Percentiles rank a stretch among this genome's conserved stretches.
Evolutionary conservation across 2,888 invertebrate genomes (phyloP).

Genomic region (Erynnis tages): DNA sequence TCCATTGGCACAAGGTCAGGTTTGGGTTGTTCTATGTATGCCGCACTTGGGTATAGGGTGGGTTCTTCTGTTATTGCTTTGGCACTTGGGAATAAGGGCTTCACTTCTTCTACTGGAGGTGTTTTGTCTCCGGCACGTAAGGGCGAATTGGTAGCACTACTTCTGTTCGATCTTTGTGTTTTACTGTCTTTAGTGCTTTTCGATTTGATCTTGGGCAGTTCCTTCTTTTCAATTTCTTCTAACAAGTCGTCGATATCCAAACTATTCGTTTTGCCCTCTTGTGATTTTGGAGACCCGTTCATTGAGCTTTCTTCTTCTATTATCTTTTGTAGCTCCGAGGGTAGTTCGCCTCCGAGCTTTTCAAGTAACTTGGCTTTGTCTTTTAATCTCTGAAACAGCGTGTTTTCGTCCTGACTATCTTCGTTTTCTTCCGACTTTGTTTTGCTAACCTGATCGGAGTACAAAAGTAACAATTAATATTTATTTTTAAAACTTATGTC

Average conservation of each 20-base stretch:
- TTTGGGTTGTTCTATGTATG: slow-evolving; percentile 43
- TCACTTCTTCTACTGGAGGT: slow-evolving; percentile 46
- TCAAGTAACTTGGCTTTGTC: slow-evolving; percentile 77
- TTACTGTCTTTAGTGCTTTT: slow-evolving; percentile 39
- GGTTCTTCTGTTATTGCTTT: slow-evolving; percentile 43
- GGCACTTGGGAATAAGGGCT: slow-evolving; percentile 45
- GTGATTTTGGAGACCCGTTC: slow-evolving; percentile 47
- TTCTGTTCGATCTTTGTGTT: slow-evolving; percentile 34
- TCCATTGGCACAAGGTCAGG: slow-evolving; percentile 33
- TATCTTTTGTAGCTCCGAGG: slow-evolving; percentile 70
- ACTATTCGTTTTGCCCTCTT: slow-evolving; percentile 41
- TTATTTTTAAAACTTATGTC: too few relatives aligned
- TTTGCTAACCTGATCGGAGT: too few relatives aligned
- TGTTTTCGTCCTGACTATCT: slow-evolving; percentile 63
- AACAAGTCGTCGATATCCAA: slow-evolving; percentile 64
- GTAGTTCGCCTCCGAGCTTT: slow-evolving; percentile 78
- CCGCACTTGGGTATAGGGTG: slow-evolving; percentile 43
- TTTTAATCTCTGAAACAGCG: slow-evolving; percentile 62
- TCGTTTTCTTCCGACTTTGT: slow-evolving; percentile 46
- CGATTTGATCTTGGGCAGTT: slow-evolving; percentile 58
- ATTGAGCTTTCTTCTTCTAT: slow-evolving; percentile 58
- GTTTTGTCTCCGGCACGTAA: slow-evolving; percentile 41
- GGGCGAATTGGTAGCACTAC: slow-evolving; percentile 47
- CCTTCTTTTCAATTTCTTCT: slow-evolving; percentile 69
- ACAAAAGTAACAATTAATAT: too few relatives aligned